Conservation (phyloP, 2,113 vertebrate genomes). For the Erythrocebus patas region DNA sequence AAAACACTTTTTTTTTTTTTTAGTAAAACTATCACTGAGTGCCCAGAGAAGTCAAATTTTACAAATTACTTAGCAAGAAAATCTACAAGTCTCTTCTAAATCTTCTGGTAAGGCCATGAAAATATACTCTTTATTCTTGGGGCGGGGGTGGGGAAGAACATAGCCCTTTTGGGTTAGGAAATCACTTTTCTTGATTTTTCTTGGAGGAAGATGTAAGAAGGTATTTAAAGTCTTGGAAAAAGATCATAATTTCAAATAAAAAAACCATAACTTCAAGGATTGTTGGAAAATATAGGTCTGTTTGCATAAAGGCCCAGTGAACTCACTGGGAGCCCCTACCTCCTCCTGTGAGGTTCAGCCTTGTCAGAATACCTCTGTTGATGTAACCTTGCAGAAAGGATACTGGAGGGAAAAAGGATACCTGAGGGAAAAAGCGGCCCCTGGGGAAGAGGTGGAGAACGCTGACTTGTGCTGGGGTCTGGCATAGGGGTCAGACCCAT, state of each 20-base stretch:
- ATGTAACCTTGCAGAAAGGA: background rate
- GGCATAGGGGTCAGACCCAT: accelerated
- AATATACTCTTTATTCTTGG: background rate
- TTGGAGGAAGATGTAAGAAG: background rate
- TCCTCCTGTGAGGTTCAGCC: background rate
- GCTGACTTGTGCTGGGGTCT: background rate
- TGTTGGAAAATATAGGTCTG: background rate
- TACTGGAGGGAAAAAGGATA: background rate
- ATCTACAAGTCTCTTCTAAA: background rate
- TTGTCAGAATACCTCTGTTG: background rate
- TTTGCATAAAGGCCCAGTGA: background rate
- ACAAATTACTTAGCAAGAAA: slow-evolving; percentile 13
- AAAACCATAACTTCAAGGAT: background rate
- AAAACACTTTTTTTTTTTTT: background rate
- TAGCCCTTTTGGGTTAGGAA: background rate
- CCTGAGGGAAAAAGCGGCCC: background rate
- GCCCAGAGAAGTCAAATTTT: background rate
- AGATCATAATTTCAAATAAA: background rate
- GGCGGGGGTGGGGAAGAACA: too few species aligned
- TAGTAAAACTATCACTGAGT: background rate
- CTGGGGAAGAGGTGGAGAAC: accelerated
- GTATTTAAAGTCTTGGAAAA: background rate
- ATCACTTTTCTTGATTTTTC: background rate
- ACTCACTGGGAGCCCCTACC: too few species aligned
- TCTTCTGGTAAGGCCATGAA: background rate